Conservation (phyloP, 2,113 vertebrate species). For the Callospermophilus lateralis region DNA sequence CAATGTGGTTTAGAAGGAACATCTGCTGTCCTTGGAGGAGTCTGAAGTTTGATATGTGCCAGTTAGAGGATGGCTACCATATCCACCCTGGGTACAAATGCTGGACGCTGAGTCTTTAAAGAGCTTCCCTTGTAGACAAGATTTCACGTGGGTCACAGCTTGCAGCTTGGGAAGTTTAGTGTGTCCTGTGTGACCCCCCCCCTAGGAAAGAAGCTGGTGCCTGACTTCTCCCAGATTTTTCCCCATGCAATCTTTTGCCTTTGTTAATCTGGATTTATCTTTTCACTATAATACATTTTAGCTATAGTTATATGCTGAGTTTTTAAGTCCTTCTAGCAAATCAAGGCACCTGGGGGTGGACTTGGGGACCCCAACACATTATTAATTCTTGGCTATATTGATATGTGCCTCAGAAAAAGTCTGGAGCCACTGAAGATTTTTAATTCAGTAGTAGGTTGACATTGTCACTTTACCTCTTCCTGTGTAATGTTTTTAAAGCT, state of each 20-base stretch:
- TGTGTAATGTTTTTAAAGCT: background rate
- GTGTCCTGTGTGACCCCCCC: background rate
- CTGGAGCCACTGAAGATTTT: background rate
- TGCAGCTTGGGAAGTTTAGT: background rate
- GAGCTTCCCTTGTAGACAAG: background rate
- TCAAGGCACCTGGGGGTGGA: background rate
- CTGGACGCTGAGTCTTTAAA: background rate
- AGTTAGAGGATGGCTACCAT: background rate
- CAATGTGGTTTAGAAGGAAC: background rate
- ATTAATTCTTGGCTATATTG: background rate
- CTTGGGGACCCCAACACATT: background rate
- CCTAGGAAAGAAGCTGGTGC: background rate
- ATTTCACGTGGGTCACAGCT: background rate
- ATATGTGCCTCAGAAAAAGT: background rate
- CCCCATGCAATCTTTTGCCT: too few species aligned
- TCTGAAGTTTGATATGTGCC: constrained; percentile 3
- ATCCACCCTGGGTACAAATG: background rate
- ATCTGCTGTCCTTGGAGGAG: constrained; percentile 23
- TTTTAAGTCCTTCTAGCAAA: background rate
- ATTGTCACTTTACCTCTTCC: constrained; percentile 1
- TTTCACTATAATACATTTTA: background rate
- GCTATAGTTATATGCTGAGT: background rate
- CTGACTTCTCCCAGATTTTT: background rate
- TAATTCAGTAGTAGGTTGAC: background rate
- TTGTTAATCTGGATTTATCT: background rate